phyloP scores from a whole-genome alignment of 92 coral and sea anemone species.

The Zoanthus sansibaricus region DNA sequence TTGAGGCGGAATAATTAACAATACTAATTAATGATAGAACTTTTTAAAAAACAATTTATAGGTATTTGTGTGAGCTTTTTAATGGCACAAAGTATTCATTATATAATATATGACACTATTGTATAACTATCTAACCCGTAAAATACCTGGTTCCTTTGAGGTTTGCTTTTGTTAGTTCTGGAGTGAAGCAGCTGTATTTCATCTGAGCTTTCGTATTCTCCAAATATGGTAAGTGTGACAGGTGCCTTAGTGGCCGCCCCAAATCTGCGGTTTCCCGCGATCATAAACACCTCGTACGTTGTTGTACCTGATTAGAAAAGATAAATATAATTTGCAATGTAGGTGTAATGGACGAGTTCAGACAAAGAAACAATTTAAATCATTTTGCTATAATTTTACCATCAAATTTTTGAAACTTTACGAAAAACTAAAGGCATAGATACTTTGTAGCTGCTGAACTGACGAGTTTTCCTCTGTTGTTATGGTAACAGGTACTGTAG shows the following conservation, averaged over 20 bases:
- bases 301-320: neutral
- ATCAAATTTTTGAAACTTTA: no score
- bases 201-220: conserved; percentile 85
- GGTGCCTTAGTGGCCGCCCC: conserved; percentile 94
- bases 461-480: neutral
- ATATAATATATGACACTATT: no score
- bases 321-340: neutral
- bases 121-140: no score
- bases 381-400: neutral
- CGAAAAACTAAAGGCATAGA: neutral
- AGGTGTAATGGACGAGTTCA: neutral
- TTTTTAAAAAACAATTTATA: no score
- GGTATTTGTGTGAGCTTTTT: no score
- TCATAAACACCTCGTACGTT: conserved; percentile 85
- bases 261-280: conserved; percentile 84
- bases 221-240: conserved; percentile 86
- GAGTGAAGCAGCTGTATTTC: conserved; percentile 90
- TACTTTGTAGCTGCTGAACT: neutral
- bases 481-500: neutral
- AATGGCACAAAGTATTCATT: no score
- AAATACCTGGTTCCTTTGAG: conserved; percentile 88
- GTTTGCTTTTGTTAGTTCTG: conserved; percentile 87
- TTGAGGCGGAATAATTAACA: no score
- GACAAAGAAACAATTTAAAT: neutral
- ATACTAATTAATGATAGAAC: no score